phyloP scores from a whole-genome alignment of 2,888 invertebrate genomes.

The Acrobasis repandana region DNA sequence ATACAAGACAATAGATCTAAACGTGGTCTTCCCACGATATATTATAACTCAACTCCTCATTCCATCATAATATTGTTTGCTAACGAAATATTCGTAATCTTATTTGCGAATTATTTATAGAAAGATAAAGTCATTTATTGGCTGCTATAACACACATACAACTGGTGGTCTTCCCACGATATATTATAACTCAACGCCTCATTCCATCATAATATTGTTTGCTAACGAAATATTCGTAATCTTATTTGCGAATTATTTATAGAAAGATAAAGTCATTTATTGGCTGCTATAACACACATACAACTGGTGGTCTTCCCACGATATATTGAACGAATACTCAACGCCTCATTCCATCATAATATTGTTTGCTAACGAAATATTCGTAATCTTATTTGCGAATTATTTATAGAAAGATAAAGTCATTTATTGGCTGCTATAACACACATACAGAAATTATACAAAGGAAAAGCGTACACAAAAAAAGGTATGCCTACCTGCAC shows the following conservation, averaged over 20 bases:
- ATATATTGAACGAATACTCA: constrained; percentile 7
- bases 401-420: too few species aligned
- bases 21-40: constrained; percentile 5
- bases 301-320: constrained; percentile 4
- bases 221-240: background rate
- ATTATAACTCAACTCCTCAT: constrained; percentile 2
- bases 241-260: background rate
- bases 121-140: too few species aligned
- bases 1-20: background rate
- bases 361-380: background rate
- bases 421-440: too few species aligned
- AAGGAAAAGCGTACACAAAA: too few species aligned
- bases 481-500: too few species aligned
- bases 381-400: background rate
- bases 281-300: too few species aligned
- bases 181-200: constrained; percentile 3
- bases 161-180: constrained; percentile 5
- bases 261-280: too few species aligned
- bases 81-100: background rate
- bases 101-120: background rate
- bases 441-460: too few species aligned
- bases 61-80: constrained; percentile 5
- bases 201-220: constrained; percentile 7
- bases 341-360: constrained; percentile 4
- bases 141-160: too few species aligned